phyloP scores from a whole-genome alignment of 2,113 vertebrate species.

The Gallinago media region DNA sequence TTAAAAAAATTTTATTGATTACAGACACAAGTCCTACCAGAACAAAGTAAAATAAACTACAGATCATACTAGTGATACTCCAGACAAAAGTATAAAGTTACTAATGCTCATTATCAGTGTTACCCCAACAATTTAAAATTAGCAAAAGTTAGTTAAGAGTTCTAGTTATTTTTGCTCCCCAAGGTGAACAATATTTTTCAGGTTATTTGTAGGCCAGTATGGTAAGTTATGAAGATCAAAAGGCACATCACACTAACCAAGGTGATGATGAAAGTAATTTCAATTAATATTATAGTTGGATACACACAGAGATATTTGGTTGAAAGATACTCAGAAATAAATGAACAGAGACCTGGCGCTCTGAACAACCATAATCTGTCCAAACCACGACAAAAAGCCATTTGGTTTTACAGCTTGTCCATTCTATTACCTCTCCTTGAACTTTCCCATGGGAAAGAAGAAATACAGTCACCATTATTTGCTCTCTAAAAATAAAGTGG shows the following conservation, averaged over 20 bases:
- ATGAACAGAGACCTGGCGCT: neutral
- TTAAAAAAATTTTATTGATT: neutral
- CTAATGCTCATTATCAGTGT: neutral
- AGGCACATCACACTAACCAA: neutral
- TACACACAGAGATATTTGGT: neutral
- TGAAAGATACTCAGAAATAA: neutral
- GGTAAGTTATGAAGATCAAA: neutral
- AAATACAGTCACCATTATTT: neutral
- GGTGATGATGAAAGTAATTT: neutral
- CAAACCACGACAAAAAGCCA: neutral
- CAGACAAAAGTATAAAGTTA: neutral
- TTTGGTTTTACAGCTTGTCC: neutral
- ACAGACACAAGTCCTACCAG: neutral
- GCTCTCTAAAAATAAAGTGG: conserved; percentile 36
- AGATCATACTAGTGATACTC: neutral
- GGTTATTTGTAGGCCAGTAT: neutral
- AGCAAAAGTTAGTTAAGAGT: neutral
- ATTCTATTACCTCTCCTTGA: neutral
- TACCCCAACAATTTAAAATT: neutral
- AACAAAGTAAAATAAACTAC: neutral
- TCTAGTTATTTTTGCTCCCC: neutral
- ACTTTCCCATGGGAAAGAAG: neutral
- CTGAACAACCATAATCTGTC: neutral
- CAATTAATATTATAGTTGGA: neutral
- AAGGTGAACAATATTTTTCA: neutral